These are phyloP conservation scores for Hassar affinis DNA, from an alignment of 2,113 vertebrate species.

Conservation along the genomic window DNA sequence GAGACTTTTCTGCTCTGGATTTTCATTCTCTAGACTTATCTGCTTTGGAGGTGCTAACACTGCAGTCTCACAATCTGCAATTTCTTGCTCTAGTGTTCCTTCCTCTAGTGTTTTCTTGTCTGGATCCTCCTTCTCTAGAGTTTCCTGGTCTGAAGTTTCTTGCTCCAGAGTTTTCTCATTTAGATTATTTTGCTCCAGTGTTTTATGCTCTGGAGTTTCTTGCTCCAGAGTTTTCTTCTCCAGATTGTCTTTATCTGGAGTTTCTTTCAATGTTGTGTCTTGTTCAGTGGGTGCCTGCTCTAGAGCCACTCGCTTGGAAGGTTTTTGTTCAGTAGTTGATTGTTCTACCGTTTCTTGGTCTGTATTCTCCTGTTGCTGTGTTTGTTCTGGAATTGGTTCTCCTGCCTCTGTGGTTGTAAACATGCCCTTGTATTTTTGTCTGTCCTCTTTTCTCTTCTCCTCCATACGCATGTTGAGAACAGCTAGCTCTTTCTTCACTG, in stretches of 20 bases:
- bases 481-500: conserved; percentile 73
- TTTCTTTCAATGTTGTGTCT: not conserved
- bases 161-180: not conserved
- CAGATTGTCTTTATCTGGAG: not conserved
- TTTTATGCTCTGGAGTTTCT: not conserved
- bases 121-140: not conserved
- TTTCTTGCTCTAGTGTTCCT: too few species aligned
- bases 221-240: not conserved
- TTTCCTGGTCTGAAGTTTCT: not conserved
- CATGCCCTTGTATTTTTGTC: conserved; percentile 76
- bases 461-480: conserved; percentile 79
- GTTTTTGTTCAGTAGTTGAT: not conserved
- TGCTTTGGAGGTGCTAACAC: too few species aligned
- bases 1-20: not conserved
- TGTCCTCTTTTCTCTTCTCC: conserved; percentile 81
- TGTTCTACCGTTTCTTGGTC: conserved; percentile 1
- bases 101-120: not conserved
- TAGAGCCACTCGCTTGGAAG: not conserved
- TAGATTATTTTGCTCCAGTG: not conserved
- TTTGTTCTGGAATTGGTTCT: not conserved
- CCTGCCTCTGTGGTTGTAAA: conserved; percentile 54
- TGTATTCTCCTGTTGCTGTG: not conserved
- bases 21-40: not conserved
- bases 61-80: too few species aligned
- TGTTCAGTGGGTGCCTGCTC: not conserved